A percentile compares a stretch with the other conserved stretches of the same genome.
Evolutionary conservation across 2,113 vertebrate genomes (phyloP).

Genomic region (Mus pahari): DNA sequence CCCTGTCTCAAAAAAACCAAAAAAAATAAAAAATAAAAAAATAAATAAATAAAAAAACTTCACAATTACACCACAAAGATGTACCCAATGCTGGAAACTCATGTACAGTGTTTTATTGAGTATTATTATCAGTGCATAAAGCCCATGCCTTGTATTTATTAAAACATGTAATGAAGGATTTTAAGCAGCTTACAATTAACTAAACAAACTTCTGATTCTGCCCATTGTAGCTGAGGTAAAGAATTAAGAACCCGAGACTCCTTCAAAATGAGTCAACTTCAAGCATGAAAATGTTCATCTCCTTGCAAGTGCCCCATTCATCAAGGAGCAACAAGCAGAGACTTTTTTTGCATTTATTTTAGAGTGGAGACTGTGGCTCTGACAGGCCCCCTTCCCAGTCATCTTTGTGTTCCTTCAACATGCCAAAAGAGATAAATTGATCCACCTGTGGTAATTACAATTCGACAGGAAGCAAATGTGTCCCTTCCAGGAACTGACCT

Average conservation of each 20-base stretch:
- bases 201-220: not conserved
- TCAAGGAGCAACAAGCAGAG: not conserved
- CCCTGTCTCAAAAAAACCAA: not conserved
- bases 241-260: not conserved
- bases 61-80: constrained; percentile 29
- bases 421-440: constrained; percentile 52
- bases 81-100: constrained; percentile 10
- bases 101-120: not conserved
- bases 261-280: not conserved
- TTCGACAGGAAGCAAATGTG: constrained; percentile 17
- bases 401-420: constrained; percentile 51
- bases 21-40: no score
- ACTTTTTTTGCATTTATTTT: constrained; percentile 43
- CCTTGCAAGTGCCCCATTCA: not conserved
- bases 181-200: constrained; percentile 15
- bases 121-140: not conserved
- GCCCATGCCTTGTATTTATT: not conserved
- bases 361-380: not conserved
- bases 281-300: not conserved
- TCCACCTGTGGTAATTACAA: not conserved
- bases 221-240: not conserved
- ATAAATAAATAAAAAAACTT: not conserved
- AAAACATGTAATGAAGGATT: not conserved
- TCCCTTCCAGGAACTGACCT: not conserved
- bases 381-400: not conserved